Conservation (phyloP, 1,140 invertebrate genomes). For the Philopotamus ludificatus region DNA sequence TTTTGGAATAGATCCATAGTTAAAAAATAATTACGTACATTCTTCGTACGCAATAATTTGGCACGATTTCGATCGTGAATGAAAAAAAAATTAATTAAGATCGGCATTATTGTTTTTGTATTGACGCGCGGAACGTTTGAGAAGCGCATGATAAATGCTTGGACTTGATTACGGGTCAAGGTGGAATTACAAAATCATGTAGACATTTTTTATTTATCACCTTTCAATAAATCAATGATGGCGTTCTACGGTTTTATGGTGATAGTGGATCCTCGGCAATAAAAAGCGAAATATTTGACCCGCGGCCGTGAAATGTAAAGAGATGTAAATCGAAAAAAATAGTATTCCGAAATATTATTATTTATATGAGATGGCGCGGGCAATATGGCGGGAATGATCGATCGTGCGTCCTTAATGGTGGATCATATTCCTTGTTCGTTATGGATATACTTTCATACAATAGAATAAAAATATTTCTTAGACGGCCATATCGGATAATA, state of each 20-base stretch:
- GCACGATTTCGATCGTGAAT: no score
- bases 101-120: no score
- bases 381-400: neutral
- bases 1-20: no score
- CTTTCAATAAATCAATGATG: constrained; percentile 37
- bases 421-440: constrained; percentile 12
- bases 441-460: neutral
- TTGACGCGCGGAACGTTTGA: neutral
- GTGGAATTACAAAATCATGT: constrained; percentile 35
- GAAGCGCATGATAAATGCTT: neutral
- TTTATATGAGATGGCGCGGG: neutral
- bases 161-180: constrained; percentile 4
- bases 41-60: no score
- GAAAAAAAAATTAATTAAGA: no score
- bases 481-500: constrained; percentile 13
- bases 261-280: constrained; percentile 14
- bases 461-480: constrained; percentile 18
- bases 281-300: constrained; percentile 13
- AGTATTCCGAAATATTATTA: neutral
- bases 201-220: constrained; percentile 31
- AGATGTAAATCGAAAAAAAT: neutral
- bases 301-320: neutral
- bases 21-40: no score
- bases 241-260: constrained; percentile 13
- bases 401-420: constrained; percentile 30